A percentile compares a stretch with the other conserved stretches of the same genome.
Conservation (phyloP, 2,113 vertebrate genomes). For the Trichomycterus rosablanca region DNA sequence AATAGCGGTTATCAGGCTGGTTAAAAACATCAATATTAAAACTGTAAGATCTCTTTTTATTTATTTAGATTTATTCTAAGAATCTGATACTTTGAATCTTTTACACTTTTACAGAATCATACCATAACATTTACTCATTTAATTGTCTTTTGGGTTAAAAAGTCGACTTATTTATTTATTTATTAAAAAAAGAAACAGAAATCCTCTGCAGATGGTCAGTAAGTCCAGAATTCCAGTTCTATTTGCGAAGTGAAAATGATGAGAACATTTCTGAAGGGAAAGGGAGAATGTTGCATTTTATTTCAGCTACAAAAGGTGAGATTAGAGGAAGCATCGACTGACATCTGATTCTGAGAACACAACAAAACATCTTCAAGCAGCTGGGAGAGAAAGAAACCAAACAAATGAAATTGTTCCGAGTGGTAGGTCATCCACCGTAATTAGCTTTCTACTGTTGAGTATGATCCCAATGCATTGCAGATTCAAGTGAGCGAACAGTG, state of each 20-base stretch:
- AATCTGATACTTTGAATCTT: conserved; percentile 49
- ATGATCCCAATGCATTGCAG: conserved; percentile 13
- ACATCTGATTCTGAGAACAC: conserved; percentile 25
- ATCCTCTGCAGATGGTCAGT: conserved; percentile 46
- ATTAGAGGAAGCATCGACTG: conserved; percentile 56
- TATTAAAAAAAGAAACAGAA: conserved; percentile 46
- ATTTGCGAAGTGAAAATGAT: conserved; percentile 34
- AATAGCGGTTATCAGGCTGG: conserved; percentile 74
- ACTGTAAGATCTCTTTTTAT: conserved; percentile 62
- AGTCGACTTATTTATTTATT: conserved; percentile 41
- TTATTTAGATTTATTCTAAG: conserved; percentile 60
- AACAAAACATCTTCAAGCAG: conserved; percentile 23
- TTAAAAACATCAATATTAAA: conserved; percentile 79
- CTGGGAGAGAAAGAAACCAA: background rate
- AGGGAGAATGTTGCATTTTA: conserved; percentile 32
- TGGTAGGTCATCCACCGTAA: conserved; percentile 7
- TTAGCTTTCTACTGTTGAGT: conserved; percentile 17
- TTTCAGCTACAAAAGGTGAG: conserved; percentile 49
- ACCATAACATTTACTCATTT: conserved; percentile 69
- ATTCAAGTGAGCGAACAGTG: conserved; percentile 17
- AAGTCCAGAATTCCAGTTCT: conserved; percentile 45
- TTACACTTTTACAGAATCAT: conserved; percentile 67
- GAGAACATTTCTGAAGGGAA: conserved; percentile 18
- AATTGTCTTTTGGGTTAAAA: conserved; percentile 60
- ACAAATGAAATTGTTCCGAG: conserved; percentile 23